Evolutionary conservation across 1,140 invertebrate species (phyloP), one percentile per base, ranked within the genome.

Genomic region (Nasonia giraulti): DNA sequence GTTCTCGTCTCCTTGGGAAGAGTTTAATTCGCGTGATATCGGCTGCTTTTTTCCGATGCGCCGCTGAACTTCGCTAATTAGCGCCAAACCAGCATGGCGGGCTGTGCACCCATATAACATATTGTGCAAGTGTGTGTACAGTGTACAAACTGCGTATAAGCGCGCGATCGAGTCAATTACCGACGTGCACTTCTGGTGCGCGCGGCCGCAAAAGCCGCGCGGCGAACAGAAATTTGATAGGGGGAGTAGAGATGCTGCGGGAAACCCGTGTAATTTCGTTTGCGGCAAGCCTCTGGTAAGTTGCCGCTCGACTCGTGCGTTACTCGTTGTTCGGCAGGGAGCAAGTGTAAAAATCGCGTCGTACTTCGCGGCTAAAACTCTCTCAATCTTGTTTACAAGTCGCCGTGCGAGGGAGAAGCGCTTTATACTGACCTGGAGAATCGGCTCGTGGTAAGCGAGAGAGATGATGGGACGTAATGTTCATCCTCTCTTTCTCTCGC

Each of bases 41-140:
- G 68, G 69, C 69, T 27, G n/a, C 40, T 47, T 73, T 50, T 47
- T 66, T 10, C 17, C 31, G 3, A 17, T 71, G 11, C 23, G 17
- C 4, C 10, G 68, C 20, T 12, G 12, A 82, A 82, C 44, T 82
- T 82, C n/a, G 6, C n/a, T 62, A 82, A 82, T 82, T 82, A 62
- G 44, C 33, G 27, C 44, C 74, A 62, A 74, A 82, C 40, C 14
- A 50, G 37, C 68, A 23, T 8, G 14, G 62, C 14, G 14, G 62
- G 62, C 8, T 5, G 20, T 66, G 62, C 14, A 17, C 14, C 62
- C 4, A n/a, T 66, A 66, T 20, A 66, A 44, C 40, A 44, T 44
- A 37, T 37, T 4, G 5, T 44, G 10, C 8, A 8, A 44, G 40
- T 44, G 10, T 44, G 68, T 69, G 68, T 69, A 11, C 27, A 71